These are phyloP conservation scores for Channa striata DNA, from an alignment of 2,797 vertebrate genomes.

Conservation along the genomic window DNA sequence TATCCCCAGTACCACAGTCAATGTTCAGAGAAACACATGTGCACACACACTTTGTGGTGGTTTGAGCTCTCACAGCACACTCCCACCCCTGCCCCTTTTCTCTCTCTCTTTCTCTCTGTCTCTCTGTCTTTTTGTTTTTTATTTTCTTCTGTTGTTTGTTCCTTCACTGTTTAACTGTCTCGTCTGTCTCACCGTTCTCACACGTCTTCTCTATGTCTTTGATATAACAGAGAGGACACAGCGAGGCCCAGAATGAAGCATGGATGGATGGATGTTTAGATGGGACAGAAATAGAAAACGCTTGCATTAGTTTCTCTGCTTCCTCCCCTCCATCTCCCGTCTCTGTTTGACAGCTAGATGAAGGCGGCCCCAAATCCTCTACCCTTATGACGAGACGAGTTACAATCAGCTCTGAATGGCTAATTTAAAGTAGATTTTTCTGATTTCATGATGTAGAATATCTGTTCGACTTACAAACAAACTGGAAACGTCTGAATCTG, in stretches of 20 bases:
- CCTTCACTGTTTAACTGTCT: neutral
- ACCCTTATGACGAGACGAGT: neutral
- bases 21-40: constrained; percentile 4
- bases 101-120: constrained; percentile 17
- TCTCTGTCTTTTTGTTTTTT: neutral
- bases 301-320: neutral
- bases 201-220: neutral
- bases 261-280: neutral
- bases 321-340: neutral
- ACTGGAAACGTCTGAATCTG: too few species aligned
- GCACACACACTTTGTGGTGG: constrained; percentile 16
- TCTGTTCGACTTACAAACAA: too few species aligned
- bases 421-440: neutral
- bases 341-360: neutral
- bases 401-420: neutral
- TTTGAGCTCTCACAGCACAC: constrained; percentile 31
- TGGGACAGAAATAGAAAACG: neutral
- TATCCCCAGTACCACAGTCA: neutral
- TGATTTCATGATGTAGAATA: neutral
- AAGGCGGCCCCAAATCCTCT: neutral
- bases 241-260: constrained; percentile 25
- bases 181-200: neutral
- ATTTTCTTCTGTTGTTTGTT: neutral
- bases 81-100: too few species aligned
- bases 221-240: constrained; percentile 34